phyloP scores from a whole-genome alignment of 2,888 invertebrate species.

The Dysmachus trigonus region DNA sequence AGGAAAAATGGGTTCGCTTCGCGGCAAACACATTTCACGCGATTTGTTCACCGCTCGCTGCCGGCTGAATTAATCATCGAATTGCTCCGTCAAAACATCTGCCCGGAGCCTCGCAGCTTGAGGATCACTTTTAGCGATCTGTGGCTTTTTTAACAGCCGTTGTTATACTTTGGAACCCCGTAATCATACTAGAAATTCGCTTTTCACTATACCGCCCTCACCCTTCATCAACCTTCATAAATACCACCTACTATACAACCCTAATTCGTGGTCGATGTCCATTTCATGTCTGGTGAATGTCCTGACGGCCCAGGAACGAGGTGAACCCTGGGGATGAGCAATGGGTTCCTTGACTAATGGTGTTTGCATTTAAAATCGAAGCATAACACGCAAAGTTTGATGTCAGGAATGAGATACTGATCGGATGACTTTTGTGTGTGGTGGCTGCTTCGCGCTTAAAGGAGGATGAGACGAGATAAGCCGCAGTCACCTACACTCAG shows the following conservation, averaged over 20 bases:
- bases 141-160: not conserved
- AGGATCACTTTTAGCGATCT: not conserved
- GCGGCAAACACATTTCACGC: not conserved
- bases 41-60: not conserved
- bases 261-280: conserved; percentile 31
- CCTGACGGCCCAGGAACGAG: conserved; percentile 18
- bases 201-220: not conserved
- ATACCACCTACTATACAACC: conserved; percentile 14
- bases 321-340: conserved; percentile 20
- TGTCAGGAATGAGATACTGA: conserved; percentile 31
- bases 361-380: conserved; percentile 50
- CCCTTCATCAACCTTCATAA: not conserved
- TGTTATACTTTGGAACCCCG: not conserved
- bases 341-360: conserved; percentile 47
- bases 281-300: conserved; percentile 40
- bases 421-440: not conserved
- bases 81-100: not conserved
- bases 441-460: not conserved
- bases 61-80: not conserved
- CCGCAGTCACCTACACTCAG: not conserved
- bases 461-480: conserved; percentile 23
- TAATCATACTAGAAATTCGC: not conserved
- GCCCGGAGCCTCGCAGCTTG: not conserved
- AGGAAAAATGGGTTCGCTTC: not conserved
- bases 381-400: conserved; percentile 46